Conservation (phyloP, 2,113 vertebrate species). For the Bos javanicus region DNA sequence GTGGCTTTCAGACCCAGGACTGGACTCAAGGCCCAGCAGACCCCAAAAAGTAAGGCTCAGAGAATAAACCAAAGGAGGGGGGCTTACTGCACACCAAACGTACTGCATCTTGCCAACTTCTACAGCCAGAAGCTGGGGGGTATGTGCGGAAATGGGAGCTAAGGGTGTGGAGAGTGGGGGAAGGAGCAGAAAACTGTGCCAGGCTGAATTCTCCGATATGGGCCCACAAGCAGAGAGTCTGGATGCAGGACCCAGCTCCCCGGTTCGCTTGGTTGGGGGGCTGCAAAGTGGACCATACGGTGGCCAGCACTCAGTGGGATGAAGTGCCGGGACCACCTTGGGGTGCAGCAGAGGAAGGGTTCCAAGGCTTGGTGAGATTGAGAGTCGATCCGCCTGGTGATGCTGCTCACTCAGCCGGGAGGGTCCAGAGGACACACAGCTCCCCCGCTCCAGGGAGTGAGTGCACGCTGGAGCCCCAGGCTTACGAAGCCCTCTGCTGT, state of each 20-base stretch:
- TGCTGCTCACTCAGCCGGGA: not conserved
- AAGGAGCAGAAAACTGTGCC: not conserved
- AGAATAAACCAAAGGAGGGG: too few relatives aligned
- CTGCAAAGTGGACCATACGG: fast-evolving
- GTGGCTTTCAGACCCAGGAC: not conserved
- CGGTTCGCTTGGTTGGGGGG: fast-evolving
- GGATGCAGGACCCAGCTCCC: fast-evolving
- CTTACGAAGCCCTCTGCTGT: fast-evolving
- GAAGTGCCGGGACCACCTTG: not conserved
- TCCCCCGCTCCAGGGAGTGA: fast-evolving
- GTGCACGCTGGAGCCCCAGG: fast-evolving
- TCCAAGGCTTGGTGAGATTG: fast-evolving
- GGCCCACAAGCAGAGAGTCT: not conserved
- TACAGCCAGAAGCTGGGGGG: not conserved
- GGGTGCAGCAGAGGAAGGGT: fast-evolving
- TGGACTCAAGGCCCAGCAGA: not conserved
- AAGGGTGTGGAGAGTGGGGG: fast-evolving
- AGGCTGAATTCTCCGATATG: fast-evolving
- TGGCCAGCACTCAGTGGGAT: fast-evolving
- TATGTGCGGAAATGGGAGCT: fast-evolving
- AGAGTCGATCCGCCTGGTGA: fast-evolving
- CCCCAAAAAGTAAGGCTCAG: fast-evolving
- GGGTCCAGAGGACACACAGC: not conserved
- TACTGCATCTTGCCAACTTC: not conserved
- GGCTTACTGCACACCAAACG: fast-evolving